Evolutionary conservation across 1,140 invertebrate species (phyloP), one percentile per base, ranked within the genome.

Genomic region (Bombus terrestris): DNA sequence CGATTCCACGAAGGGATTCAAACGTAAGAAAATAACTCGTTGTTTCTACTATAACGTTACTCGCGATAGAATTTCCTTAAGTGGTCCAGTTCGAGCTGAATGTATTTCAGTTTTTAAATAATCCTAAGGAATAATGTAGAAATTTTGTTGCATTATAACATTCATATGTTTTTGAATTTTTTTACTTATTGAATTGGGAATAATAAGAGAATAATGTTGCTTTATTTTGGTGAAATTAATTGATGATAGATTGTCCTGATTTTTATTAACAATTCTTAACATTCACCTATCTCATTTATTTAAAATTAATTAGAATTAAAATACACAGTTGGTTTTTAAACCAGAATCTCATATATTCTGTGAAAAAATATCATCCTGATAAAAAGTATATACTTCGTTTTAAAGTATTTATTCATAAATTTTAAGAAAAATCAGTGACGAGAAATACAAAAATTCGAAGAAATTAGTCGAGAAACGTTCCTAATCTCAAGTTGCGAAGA

Each of bases 11-110:
- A 73, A 80, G 59, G 77, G 69, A 81, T 73, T 71, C 69, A 22
- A 73, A 81, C 77, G 77, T 85, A 85, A 74, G 83, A 47, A 59
- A 74, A 85, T 85, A 85, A 81, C 13, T 85, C 73, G 59, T 68
- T 80, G 77, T 85, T 85, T 85, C 78, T 85, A 84, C 39, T 79
- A 32, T 66, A 79, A n/a, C 41, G 69, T 66, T 57, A 57, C 83
- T 81, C 59, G 69, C 78, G n/a, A 28, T n/a, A 6, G 78, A 68
- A 57, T 62, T 77, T 37, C 15, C 78, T 68, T 28, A n/a, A 81
- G 69, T 57, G 78, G 77, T 53, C 3, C 37, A 39, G 32, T 35
- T 43, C 22, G 13, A 3, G 0, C 13, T 28, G 8, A n/a, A 39
- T 39, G 2, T 15, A 25, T 37, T 10, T 37, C 15, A 68, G 8